Percentiles rank a stretch among this genome's conserved stretches.
phyloP scores from a whole-genome alignment of 2,888 invertebrate species.

The Anagyrus pseudococci region DNA sequence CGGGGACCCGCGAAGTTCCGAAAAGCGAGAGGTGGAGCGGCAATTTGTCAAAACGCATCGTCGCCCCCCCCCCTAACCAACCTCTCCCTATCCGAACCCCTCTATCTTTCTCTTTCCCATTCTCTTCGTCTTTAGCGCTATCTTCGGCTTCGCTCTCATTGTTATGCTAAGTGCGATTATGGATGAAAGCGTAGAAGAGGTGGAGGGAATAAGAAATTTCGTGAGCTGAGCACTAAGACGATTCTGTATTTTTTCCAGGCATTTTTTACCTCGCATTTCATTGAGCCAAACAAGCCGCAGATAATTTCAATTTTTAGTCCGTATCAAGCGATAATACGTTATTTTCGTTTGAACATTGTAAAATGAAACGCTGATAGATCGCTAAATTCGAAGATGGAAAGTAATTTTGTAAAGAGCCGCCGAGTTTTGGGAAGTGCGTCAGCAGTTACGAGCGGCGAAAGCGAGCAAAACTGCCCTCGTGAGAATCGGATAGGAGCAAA shows the following conservation, averaged over 20 bases:
- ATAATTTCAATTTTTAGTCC: no score
- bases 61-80: conserved; percentile 41
- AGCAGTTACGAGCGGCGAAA: no score
- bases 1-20: conserved; percentile 41
- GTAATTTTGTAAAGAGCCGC: neutral
- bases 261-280: no score
- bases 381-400: no score
- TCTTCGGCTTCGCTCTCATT: conserved; percentile 47
- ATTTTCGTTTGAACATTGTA: no score
- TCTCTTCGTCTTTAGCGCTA: no score
- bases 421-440: neutral
- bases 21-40: conserved; percentile 41
- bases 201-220: conserved; percentile 33
- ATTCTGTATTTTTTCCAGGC: no score
- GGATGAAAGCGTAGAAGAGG: conserved; percentile 42
- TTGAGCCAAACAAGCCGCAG: no score
- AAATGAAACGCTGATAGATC: no score
- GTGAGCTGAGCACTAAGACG: conserved; percentile 17
- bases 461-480: conserved; percentile 42
- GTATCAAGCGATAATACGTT: no score
- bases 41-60: conserved; percentile 57
- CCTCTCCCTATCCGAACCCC: conserved; percentile 20
- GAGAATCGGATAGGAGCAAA: conserved; percentile 49
- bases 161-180: conserved; percentile 54
- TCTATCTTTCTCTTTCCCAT: conserved; percentile 22